Evolutionary conservation across 2,888 invertebrate genomes (phyloP).

Genomic region (Leptopilina syphax): DNA sequence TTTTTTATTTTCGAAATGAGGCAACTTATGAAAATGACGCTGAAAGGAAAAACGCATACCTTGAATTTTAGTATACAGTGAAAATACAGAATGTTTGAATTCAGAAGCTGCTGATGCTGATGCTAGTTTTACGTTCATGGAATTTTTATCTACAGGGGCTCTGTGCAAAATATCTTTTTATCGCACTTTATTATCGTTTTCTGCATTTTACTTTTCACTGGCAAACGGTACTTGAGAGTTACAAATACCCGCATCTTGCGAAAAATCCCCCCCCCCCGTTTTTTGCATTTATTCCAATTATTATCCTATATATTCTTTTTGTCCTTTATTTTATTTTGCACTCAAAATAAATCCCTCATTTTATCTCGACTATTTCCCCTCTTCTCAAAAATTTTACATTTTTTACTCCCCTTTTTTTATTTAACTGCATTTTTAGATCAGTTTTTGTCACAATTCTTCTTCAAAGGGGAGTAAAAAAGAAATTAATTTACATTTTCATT

Average conservation of each 20-base stretch:
- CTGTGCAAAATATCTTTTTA: slow-evolving; percentile 11
- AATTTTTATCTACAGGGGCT: slow-evolving; percentile 23
- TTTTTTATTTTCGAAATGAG: too few relatives aligned
- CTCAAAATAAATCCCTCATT: background rate
- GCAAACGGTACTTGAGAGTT: slow-evolving; percentile 31
- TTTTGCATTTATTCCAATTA: slow-evolving; percentile 17
- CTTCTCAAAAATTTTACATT: too few relatives aligned
- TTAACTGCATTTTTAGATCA: too few relatives aligned
- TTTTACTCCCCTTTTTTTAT: too few relatives aligned
- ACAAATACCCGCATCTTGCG: slow-evolving; percentile 5
- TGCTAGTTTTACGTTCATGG: slow-evolving; percentile 19
- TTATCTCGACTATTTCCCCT: background rate
- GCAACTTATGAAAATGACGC: too few relatives aligned
- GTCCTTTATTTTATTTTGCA: background rate
- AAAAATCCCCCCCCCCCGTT: background rate
- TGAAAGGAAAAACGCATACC: too few relatives aligned
- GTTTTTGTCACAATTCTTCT: too few relatives aligned
- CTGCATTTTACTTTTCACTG: slow-evolving; percentile 28
- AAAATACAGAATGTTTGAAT: slow-evolving; percentile 4
- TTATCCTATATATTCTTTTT: background rate
- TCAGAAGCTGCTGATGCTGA: slow-evolving; percentile 10
- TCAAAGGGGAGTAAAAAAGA: too few relatives aligned
- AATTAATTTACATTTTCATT: too few relatives aligned
- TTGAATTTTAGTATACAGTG: background rate
- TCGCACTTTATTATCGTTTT: slow-evolving; percentile 22